phyloP scores from a whole-genome alignment of 2,888 invertebrate genomes.

The Andrena haemorrhoa region DNA sequence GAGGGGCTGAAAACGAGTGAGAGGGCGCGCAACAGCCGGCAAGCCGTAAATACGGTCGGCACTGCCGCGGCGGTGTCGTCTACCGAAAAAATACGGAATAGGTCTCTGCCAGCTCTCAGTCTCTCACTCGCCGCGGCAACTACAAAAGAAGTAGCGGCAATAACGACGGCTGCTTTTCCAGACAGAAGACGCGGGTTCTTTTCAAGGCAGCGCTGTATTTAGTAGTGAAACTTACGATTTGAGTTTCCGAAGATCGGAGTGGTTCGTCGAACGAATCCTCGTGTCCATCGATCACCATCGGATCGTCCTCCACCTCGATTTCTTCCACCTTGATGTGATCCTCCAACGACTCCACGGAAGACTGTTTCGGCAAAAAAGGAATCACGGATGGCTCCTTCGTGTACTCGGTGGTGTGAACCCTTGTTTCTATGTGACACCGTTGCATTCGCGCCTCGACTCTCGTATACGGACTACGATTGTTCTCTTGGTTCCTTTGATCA shows the following conservation, averaged over 20 bases:
- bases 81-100: no score
- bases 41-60: no score
- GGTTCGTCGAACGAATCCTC: conserved; percentile 78
- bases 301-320: conserved; percentile 82
- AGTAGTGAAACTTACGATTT: conserved; percentile 61
- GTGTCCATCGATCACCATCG: conserved; percentile 81
- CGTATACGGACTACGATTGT: conserved; percentile 86
- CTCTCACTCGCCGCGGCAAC: no score
- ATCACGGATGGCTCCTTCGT: conserved; percentile 71
- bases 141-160: no score
- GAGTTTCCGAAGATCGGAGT: conserved; percentile 58
- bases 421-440: conserved; percentile 77
- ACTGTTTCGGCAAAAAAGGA: conserved; percentile 75
- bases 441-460: conserved; percentile 80
- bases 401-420: conserved; percentile 72
- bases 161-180: no score
- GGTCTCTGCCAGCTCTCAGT: no score
- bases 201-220: no score
- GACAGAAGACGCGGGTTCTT: no score
- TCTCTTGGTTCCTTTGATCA: conserved; percentile 87
- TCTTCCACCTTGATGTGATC: conserved; percentile 80
- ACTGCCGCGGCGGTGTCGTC: no score
- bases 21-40: no score
- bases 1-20: no score
- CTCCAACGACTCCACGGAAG: conserved; percentile 71